Conservation (phyloP, 2,113 vertebrate species). For the Ariopsis seemanni region DNA sequence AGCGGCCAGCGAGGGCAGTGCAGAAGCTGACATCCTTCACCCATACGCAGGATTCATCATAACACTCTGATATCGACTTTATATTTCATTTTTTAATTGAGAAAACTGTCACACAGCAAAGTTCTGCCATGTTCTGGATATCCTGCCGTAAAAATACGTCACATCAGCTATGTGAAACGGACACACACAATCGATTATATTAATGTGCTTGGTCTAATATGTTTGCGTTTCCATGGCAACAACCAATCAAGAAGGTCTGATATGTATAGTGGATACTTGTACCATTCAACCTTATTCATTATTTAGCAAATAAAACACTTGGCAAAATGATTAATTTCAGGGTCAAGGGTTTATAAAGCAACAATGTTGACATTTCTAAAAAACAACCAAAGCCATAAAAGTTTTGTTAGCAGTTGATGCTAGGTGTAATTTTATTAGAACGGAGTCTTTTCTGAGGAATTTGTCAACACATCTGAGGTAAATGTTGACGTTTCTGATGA, state of each 20-base stretch:
- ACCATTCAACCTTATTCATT: not conserved
- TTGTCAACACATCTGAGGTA: not conserved
- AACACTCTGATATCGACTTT: not conserved
- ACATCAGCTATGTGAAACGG: not conserved
- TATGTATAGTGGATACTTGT: not conserved
- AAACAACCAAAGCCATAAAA: not conserved
- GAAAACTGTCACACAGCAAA: too few relatives aligned
- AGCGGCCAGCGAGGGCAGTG: conserved; percentile 7
- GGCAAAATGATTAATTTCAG: not conserved
- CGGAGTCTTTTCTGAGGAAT: not conserved
- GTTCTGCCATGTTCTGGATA: not conserved
- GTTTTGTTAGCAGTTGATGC: not conserved
- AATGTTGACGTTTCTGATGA: not conserved
- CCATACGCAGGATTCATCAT: not conserved
- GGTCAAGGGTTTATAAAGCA: too few relatives aligned
- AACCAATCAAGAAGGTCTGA: not conserved
- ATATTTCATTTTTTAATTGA: not conserved
- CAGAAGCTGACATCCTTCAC: conserved; percentile 26
- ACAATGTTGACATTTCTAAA: not conserved
- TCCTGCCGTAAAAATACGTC: not conserved
- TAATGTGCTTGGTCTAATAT: not conserved
- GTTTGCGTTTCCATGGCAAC: not conserved
- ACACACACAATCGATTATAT: not conserved
- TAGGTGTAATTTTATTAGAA: not conserved
- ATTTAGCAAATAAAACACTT: not conserved